phyloP scores from a whole-genome alignment of 2,797 vertebrate species.

The Xiphophorus birchmanni region DNA sequence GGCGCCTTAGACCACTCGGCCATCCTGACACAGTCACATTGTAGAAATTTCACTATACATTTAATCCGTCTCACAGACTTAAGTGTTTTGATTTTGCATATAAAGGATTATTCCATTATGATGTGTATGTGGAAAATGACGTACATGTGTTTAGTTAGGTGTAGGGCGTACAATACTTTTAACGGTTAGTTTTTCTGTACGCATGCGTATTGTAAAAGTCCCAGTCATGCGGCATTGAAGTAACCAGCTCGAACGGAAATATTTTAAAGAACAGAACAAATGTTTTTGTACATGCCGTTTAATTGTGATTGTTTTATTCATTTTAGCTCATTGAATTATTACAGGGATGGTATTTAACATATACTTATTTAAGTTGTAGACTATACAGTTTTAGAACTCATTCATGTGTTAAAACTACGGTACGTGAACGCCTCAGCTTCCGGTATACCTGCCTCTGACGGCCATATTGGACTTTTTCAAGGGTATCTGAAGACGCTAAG shows the following conservation, averaged over 20 bases:
- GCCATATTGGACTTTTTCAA: constrained; percentile 81
- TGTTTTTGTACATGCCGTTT: not conserved
- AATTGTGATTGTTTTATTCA: not conserved
- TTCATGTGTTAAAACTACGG: not conserved
- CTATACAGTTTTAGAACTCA: no score
- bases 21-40: constrained; percentile 77
- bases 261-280: not conserved
- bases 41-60: not conserved
- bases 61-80: not conserved
- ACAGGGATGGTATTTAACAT: not conserved
- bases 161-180: not conserved
- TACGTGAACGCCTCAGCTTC: constrained; percentile 15
- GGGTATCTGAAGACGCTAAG: constrained; percentile 70
- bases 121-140: not conserved
- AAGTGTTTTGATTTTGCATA: accelerated
- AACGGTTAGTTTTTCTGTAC: not conserved
- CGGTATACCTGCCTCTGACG: constrained; percentile 32
- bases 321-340: not conserved
- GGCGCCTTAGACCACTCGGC: constrained; percentile 88
- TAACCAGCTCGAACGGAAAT: accelerated
- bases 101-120: not conserved
- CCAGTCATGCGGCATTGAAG: constrained; percentile 15
- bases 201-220: constrained; percentile 20
- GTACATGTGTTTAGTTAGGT: not conserved
- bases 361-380: no score